Percentiles rank a stretch among this genome's conserved stretches.
phyloP scores from a whole-genome alignment of 2,797 vertebrate genomes.

The Euphonia xanthogaster region DNA sequence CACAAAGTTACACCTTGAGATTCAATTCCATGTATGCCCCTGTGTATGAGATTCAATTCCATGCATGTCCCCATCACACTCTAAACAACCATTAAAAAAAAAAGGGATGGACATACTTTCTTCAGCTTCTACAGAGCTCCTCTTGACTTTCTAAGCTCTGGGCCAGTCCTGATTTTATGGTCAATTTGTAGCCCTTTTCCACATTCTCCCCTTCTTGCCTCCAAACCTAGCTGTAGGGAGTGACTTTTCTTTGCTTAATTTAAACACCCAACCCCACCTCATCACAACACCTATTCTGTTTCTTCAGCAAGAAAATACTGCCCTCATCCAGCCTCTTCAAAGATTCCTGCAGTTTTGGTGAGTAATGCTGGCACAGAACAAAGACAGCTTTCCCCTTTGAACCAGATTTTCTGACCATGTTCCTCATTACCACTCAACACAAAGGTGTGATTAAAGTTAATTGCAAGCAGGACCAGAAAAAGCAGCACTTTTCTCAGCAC shows the following conservation, averaged over 20 bases:
- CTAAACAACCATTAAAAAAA: neutral
- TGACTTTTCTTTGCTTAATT: neutral
- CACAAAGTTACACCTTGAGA: neutral
- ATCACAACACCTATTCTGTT: neutral
- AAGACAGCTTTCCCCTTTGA: neutral
- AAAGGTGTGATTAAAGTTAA: neutral
- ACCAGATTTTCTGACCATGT: neutral
- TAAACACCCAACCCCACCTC: neutral
- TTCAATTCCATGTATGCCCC: neutral
- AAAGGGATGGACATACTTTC: fast-evolving
- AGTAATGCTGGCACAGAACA: neutral
- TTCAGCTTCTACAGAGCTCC: neutral
- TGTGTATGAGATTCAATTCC: neutral
- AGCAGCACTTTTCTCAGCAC: neutral
- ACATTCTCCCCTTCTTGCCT: neutral
- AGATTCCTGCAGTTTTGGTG: neutral
- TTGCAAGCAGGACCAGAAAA: neutral
- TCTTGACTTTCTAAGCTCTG: neutral
- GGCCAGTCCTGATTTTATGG: neutral
- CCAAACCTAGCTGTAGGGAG: neutral
- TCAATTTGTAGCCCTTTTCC: neutral
- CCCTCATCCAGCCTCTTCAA: neutral
- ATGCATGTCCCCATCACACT: neutral
- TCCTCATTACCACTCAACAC: neutral
- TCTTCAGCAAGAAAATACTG: neutral